Evolutionary conservation across 1,140 invertebrate genomes (phyloP).

Genomic region (Neuroterus valhalla): DNA sequence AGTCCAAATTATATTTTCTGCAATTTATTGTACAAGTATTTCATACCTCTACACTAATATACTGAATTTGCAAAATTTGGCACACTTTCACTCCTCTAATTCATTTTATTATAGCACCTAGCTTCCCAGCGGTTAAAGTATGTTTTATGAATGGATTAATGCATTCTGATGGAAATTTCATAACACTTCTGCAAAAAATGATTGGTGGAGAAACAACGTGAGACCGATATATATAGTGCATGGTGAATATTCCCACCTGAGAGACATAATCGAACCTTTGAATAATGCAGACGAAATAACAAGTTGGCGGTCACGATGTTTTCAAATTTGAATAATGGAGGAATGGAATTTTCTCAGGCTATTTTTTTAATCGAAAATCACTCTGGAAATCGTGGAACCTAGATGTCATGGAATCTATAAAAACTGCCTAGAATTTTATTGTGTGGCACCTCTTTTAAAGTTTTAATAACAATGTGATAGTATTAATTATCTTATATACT

Average conservation of each 20-base stretch:
- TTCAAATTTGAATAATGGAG: conserved; percentile 18
- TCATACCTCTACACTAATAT: too few relatives aligned
- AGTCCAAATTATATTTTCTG: not conserved
- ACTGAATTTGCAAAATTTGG: too few relatives aligned
- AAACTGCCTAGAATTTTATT: too few relatives aligned
- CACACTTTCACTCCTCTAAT: too few relatives aligned
- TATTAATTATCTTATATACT: too few relatives aligned
- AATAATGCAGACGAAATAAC: conserved; percentile 7
- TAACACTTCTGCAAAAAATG: not conserved
- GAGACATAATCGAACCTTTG: not conserved
- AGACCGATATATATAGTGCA: not conserved
- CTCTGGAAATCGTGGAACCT: not conserved
- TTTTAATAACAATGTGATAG: too few relatives aligned
- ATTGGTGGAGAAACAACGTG: not conserved
- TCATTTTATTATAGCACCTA: too few relatives aligned
- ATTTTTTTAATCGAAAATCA: not conserved
- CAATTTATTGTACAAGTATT: not conserved
- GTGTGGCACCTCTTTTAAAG: too few relatives aligned
- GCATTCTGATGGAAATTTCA: not conserved
- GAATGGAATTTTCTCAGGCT: not conserved
- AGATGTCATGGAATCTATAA: too few relatives aligned
- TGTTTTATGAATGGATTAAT: too few relatives aligned
- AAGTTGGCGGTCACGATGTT: conserved; percentile 16
- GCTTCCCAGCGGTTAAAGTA: too few relatives aligned
- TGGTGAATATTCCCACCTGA: not conserved